Base-by-base conservation (phyloP, 2,797 vertebrate species). In the Pelochelys cantorii region DNA sequence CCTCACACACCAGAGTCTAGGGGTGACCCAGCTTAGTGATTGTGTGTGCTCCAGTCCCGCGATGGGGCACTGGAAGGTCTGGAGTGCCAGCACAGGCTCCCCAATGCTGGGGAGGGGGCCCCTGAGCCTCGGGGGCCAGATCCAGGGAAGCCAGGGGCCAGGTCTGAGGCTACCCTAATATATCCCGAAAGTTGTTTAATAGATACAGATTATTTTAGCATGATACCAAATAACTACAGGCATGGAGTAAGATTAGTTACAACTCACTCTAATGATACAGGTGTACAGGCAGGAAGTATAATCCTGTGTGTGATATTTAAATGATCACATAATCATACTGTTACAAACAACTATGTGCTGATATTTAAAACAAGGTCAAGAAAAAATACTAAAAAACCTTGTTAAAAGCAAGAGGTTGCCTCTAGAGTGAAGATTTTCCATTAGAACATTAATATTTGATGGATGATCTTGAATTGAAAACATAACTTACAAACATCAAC, bases 381-480 rank as follows among this genome's bases (percentile, higher is more conserved):
- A 95, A 93, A 96, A 90, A 85, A 87, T 79, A 96, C 56, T 22
- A 91, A 92, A 88, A 93, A 85, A 86, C 83, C 82, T 95, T 96
- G 89, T 93, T 96, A 97, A 97, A 97, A 97, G 96, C 91, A 93
- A 96, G 93, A 96, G 83, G 62, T 57, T 96, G 95, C 95, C 97
- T 98, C 96, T 91, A 86, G 93, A 95, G 97, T 97, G 91, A 97
- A 95, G 87, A 91, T 93, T 96, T 98, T 98, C 98, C 97, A 98
- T 98, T 98, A 98, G 93, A 96, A 97, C 77, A 97, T 98, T 96
- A 97, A 98, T 98, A 97, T 98, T 98, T 98, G 96, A 98, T 97
- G 97, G 87, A 94, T 84, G 85, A 74, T 91, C 96, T 88, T 83
- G 84, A 97, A 96, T 90, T 95, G 86, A 95, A 94, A 91, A 65